These are phyloP conservation scores for Cossypha niveicapilla DNA, from an alignment of 2,797 vertebrate genomes.

Conservation along the genomic window DNA sequence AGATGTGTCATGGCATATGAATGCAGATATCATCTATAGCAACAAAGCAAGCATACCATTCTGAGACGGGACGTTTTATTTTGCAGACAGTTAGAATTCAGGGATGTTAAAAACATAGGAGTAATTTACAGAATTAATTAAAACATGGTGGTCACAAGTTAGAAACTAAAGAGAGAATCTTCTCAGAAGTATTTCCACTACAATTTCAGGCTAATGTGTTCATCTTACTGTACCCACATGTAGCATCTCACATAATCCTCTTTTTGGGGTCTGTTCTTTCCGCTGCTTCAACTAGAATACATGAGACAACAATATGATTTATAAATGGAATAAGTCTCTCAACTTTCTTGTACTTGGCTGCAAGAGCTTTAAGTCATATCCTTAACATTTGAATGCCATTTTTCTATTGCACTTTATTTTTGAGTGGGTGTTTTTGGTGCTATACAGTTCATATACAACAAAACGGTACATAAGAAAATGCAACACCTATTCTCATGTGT, in stretches of 20 bases:
- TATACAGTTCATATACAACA: neutral
- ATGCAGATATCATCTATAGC: neutral
- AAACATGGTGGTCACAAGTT: neutral
- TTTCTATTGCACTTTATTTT: neutral
- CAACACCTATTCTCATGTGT: slow-evolving; percentile 27
- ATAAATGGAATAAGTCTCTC: neutral
- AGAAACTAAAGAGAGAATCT: neutral
- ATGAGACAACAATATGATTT: neutral
- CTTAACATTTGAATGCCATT: neutral
- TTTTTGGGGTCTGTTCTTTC: neutral
- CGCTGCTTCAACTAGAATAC: neutral
- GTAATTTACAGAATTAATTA: neutral
- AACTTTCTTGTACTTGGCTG: neutral
- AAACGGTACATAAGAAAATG: slow-evolving; percentile 15
- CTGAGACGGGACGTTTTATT: neutral
- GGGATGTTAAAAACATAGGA: neutral
- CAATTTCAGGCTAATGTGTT: neutral
- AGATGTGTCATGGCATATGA: neutral
- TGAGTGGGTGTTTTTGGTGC: neutral
- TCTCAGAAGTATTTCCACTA: neutral
- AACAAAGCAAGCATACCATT: neutral
- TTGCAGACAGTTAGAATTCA: neutral
- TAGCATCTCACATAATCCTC: neutral
- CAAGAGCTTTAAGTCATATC: neutral
- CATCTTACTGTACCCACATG: neutral